Evolutionary conservation across 2,113 vertebrate genomes (phyloP), one percentile per base, ranked within the genome.

Genomic region (Emberiza fucata): DNA sequence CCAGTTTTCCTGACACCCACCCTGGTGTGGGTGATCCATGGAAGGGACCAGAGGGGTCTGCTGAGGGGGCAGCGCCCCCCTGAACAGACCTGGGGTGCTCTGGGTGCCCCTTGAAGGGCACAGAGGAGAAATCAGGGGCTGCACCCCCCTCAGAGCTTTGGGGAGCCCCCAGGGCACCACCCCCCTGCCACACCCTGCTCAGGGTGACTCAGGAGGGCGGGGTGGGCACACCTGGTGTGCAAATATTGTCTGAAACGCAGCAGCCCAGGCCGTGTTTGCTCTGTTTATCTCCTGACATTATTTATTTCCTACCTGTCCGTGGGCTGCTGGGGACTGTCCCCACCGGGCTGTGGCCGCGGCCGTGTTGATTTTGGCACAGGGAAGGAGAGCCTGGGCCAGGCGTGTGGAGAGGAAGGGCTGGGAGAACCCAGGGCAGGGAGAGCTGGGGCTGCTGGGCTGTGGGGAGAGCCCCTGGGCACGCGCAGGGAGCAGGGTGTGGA

Each of bases 101-200:
- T 0, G 0, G 24, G 24, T 59, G 39, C 72, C 20, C 37, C 28
- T 50, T 60, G 2, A 2, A 0, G 1, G n/a, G 20, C n/a, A 25
- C 23, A 3, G 44, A 60, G 69, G 33, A 51, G 66, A 18, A 28
- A 24, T 1, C 0, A 4, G 56, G 25, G 14, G 21, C 69, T 78
- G 60, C n/a, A 48, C 9, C 27, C 44, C 40, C 45, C 20, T 29
- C 0, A 4, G 37, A 1, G 40, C 31, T 39, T 2, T 7, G 40
- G 71, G 39, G 39, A 24, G 1, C 27, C 33, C 53, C 42, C 16
- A 8, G 6, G 56, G 6, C 53, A 59, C 12, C 1, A 1, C 40
- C 28, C 35, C 57, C 23, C 44, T 18, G 7, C 51, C 9, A 3
- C 88, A 56, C 76, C 77, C 72, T 60, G 64, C 80, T 80, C 1